Base-by-base conservation (phyloP, 1,140 invertebrate species). In the Chymomyza costata region DNA sequence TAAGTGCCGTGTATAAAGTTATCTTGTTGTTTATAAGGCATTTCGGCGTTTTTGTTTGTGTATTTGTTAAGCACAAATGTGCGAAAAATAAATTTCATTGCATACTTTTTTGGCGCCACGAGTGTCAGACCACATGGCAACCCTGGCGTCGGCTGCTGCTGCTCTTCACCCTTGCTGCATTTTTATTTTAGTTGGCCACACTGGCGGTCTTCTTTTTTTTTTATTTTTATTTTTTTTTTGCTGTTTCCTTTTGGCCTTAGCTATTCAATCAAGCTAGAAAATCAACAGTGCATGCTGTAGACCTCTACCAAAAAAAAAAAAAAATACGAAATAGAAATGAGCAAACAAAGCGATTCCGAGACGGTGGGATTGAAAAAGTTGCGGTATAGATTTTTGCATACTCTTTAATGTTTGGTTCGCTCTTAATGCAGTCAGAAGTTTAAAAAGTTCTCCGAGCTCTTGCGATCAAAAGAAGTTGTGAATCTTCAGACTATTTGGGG, bases 1-100 rank as follows among this genome's bases (percentile, higher is more conserved):
- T 25, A 3, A 3, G 43, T 50, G 30, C 56, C 19, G 21, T 39
- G 16, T 39, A 30, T 41, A 14, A 41, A 37, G 35, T 34, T 25
- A 47, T 47, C n/a, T n/a, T n/a, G n/a, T 17, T 17, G 14, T 47
- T 11, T 11, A 11, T 6, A 19, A 13, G 21, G 13, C 2, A 14
- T n/a, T 14, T 37, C 5, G 6, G 10, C 30, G 25, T 37, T 13
- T 25, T n/a, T 25, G 7, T 25, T 8, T 30, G 35, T 25, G 6
- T 34, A 13, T 31, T 5, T 14, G n/a, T 48, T 25, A 48, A 41
- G 57, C 35, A 37, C 28, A 43, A 51, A 50, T 63, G 49, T 46
- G 25, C 41, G 32, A 48, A 45, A 67, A 71, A 78, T 71, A 78
- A 66, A 76, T 73, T 78, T 80, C 80, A 80, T 73, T 80, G 73